Evolutionary conservation across 2,797 vertebrate genomes (phyloP), one percentile per base, ranked within the genome.

Genomic region (Ceyx erithaca): DNA sequence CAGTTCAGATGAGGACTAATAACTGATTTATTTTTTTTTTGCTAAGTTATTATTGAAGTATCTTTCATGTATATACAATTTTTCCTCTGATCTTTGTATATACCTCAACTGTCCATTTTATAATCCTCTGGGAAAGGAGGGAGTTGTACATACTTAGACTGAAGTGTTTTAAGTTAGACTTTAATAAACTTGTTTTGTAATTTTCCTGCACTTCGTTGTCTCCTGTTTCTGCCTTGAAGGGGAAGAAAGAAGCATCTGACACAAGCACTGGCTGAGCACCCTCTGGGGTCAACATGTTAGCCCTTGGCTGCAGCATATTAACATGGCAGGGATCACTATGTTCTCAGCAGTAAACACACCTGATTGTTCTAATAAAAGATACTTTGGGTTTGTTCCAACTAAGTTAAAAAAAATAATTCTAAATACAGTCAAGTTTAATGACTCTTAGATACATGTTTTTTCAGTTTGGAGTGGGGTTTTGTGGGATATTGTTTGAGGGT

Each of bases 171-270:
- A 90, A 81, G 93, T 96, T 96, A 96, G 94, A 90, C 89, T 96
- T 96, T 90, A 97, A 97, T 97, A 97, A 97, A 97, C 89, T 94
- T 93, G 87, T 96, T 97, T 97, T 97, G 89, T 96, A 97, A 94
- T 90, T 96, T 87, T 95, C 91, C 90, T 84, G 93, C 87, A 92
- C 78, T 58, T 90, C 5, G 55, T 91, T 91, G 93, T 92, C 62
- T 95, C 55, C 81, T 94, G 67, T 94, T 87, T 79, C 1, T 87
- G 73, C 85, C 51, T 91, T n/a, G 9, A 37, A 87, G 31, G 45
- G 72, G 35, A 52, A 21, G 31, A n/a, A 37, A 17, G 51, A 55
- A 62, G 37, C 31, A 54, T 64, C 31, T 69, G 30, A 73, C n/a
- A 17, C 25, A 41, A 43, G 6, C 63, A 41, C 52, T 35, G 1